Conservation (phyloP, 1,140 invertebrate species). For the Saccostrea glomerata region DNA sequence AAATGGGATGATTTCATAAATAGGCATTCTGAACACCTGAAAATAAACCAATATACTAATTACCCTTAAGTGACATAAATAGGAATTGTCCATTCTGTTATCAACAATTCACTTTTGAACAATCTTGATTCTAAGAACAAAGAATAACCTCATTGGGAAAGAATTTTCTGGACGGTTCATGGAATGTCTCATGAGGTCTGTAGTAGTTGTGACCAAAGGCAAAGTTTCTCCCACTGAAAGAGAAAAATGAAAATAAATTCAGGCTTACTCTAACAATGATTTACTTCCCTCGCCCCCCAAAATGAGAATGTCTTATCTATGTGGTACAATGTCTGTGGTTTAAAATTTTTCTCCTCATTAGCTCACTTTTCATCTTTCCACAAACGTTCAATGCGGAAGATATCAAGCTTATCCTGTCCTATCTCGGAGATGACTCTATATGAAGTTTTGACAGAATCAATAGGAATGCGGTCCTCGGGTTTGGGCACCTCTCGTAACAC, state of each 20-base stretch:
- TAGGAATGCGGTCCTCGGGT: slow-evolving; percentile 80
- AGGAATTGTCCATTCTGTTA: not conserved
- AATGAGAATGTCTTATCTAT: no score
- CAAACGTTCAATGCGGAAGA: slow-evolving; percentile 94
- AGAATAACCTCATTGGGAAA: slow-evolving; percentile 90
- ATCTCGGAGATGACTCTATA: slow-evolving; percentile 65
- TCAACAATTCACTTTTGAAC: not conserved
- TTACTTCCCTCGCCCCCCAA: no score
- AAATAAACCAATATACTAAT: slow-evolving; percentile 35
- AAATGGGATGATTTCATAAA: slow-evolving; percentile 96
- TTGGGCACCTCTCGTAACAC: slow-evolving; percentile 87
- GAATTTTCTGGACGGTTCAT: slow-evolving; percentile 96
- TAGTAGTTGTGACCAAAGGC: slow-evolving; percentile 98
- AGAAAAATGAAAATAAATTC: not conserved
- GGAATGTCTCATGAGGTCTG: slow-evolving; percentile 97
- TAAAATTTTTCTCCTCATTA: no score
- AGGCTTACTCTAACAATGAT: not conserved
- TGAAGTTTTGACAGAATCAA: slow-evolving; percentile 66
- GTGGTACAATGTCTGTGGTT: no score
- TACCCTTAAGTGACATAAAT: not conserved
- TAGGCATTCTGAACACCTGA: slow-evolving; percentile 90
- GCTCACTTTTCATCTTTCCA: slow-evolving; percentile 92
- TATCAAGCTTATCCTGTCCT: slow-evolving; percentile 92
- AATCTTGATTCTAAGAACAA: not conserved
- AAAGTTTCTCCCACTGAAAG: slow-evolving; percentile 83